phyloP scores from a whole-genome alignment of 2,797 vertebrate species.

The Falco concolor region DNA sequence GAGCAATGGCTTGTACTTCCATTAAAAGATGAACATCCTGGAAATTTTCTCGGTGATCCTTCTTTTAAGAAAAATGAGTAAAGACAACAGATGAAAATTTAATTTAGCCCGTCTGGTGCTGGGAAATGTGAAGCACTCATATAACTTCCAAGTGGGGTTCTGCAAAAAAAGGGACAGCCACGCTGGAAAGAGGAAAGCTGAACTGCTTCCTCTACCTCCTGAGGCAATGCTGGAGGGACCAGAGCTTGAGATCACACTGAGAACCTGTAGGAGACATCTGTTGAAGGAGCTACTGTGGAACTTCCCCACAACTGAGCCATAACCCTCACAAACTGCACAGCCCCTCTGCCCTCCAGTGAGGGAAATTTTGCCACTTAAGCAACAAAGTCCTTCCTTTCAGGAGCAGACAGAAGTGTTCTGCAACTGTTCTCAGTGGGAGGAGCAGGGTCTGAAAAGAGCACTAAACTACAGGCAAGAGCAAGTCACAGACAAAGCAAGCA shows the following conservation, averaged over 20 bases:
- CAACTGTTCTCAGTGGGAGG: neutral
- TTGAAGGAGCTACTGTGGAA: neutral
- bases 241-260: neutral
- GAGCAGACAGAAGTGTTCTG: neutral
- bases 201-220: neutral
- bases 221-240: neutral
- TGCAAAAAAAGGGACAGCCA: neutral
- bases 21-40: neutral
- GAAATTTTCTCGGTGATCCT: neutral
- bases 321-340: neutral
- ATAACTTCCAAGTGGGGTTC: neutral
- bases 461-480: neutral
- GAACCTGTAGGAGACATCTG: neutral
- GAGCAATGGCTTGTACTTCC: neutral
- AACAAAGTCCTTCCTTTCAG: neutral
- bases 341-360: neutral
- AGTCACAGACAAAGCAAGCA: neutral
- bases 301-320: neutral
- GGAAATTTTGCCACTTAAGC: neutral
- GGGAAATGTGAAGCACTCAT: neutral
- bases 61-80: neutral
- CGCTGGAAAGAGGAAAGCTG: neutral
- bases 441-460: neutral
- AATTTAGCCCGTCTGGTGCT: neutral
- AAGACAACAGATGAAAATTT: constrained; percentile 1